phyloP scores from a whole-genome alignment of 2,797 vertebrate genomes.

The Poecilia gillii region DNA sequence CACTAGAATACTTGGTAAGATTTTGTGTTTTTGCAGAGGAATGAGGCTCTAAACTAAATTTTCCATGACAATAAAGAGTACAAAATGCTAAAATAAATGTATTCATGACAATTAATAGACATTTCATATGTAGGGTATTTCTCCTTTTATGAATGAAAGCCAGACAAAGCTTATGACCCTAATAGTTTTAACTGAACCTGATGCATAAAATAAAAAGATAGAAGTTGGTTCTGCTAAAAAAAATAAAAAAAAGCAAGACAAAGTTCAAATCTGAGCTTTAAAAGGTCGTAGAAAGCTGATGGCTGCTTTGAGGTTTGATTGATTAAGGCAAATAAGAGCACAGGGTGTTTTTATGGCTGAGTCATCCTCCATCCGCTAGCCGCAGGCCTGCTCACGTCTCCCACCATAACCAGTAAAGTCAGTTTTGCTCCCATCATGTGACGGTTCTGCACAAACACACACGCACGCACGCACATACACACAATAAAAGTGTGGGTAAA shows the following conservation, averaged over 20 bases:
- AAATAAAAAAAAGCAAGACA: not conserved
- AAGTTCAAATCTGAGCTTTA: conserved; percentile 32
- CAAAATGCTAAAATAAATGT: too few relatives aligned
- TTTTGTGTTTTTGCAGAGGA: too few relatives aligned
- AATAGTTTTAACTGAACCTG: not conserved
- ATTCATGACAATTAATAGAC: too few relatives aligned
- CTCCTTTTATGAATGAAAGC: not conserved
- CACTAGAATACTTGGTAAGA: too few relatives aligned
- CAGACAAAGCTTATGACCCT: not conserved
- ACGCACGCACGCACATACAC: too few relatives aligned
- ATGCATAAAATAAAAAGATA: not conserved
- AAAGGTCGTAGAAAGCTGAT: conserved; percentile 30
- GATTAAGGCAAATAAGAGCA: conserved; percentile 52
- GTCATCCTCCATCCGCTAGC: conserved; percentile 45
- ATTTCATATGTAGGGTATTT: too few relatives aligned
- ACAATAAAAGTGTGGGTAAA: conserved; percentile 8
- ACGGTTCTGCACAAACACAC: conserved; percentile 31
- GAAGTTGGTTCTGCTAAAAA: conserved; percentile 19
- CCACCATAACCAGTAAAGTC: conserved; percentile 61
- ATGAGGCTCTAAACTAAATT: too few relatives aligned
- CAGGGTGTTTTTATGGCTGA: conserved; percentile 65
- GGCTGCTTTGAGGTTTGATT: conserved; percentile 60
- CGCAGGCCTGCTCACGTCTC: conserved; percentile 62
- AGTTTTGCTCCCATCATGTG: conserved; percentile 46
- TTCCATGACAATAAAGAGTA: too few relatives aligned